These are phyloP conservation scores for Stichodactyla mertensii DNA, from an alignment of 64 coral and sea anemone species.

Conservation along the genomic window DNA sequence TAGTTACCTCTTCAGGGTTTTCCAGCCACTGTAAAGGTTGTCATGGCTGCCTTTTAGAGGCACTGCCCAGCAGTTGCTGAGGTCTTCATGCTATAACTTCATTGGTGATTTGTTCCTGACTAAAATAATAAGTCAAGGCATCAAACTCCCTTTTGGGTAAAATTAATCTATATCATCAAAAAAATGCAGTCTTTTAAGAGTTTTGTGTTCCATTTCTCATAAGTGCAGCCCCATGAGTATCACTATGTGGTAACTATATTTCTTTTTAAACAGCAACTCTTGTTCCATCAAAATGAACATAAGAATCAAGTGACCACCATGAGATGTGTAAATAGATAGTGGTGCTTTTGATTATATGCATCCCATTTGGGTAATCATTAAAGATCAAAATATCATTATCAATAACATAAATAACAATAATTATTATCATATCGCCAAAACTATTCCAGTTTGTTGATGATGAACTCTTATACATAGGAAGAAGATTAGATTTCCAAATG, in stretches of 20 bases:
- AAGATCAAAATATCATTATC: not conserved
- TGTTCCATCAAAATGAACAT: not conserved
- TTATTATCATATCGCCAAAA: not conserved
- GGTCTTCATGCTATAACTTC: not conserved
- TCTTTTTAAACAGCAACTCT: not conserved
- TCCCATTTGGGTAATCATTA: not conserved
- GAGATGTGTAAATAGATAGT: not conserved
- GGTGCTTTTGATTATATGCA: not conserved
- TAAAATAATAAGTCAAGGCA: not conserved
- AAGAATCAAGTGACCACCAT: not conserved
- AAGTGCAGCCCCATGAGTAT: not conserved
- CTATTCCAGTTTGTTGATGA: constrained; percentile 21
- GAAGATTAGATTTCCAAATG: constrained; percentile 22
- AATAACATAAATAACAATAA: not conserved
- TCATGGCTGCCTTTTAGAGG: not conserved
- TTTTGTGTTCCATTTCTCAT: not conserved
- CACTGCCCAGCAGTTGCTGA: not conserved
- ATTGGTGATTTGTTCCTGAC: not conserved
- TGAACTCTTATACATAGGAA: constrained; percentile 25
- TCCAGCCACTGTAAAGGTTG: not conserved
- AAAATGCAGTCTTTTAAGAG: too few relatives aligned
- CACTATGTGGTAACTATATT: not conserved
- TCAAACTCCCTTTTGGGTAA: not conserved
- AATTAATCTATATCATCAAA: not conserved
- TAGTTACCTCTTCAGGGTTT: not conserved